A percentile compares a stretch with the other conserved stretches of the same genome.
Evolutionary conservation across 2,113 vertebrate species (phyloP).

Genomic region (Rhabdomys dilectus): DNA sequence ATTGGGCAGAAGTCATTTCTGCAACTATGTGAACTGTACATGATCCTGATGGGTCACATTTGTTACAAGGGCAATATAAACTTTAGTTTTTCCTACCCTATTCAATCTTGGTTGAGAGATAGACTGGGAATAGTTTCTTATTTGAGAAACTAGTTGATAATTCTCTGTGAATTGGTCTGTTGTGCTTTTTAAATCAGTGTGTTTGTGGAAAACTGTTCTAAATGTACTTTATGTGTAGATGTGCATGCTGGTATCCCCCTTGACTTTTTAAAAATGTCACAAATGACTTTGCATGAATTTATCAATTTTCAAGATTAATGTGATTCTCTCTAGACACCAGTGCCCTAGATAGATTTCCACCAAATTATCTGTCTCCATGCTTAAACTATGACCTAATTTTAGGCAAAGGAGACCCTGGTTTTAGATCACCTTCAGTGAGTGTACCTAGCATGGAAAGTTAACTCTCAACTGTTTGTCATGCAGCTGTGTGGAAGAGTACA

Average conservation of each 20-base stretch:
- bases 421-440: conserved; percentile 21
- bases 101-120: conserved; percentile 52
- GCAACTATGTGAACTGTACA: accelerated
- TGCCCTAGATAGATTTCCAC: conserved; percentile 67
- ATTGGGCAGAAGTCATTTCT: background rate
- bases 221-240: conserved; percentile 51
- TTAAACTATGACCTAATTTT: conserved; percentile 70
- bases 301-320: conserved; percentile 77
- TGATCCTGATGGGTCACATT: conserved; percentile 36
- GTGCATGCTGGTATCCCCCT: background rate
- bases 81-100: conserved; percentile 40
- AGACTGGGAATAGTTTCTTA: conserved; percentile 60
- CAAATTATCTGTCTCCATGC: conserved; percentile 50
- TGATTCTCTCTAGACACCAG: conserved; percentile 66
- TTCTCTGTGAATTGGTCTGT: conserved; percentile 65
- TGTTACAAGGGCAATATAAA: conserved; percentile 15
- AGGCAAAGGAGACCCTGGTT: conserved; percentile 42
- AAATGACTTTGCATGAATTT: conserved; percentile 70
- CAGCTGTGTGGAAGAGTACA: conserved; percentile 99
- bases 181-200: conserved; percentile 63
- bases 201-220: conserved; percentile 65
- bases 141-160: conserved; percentile 65
- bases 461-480: background rate
- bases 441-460: background rate
- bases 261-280: conserved; percentile 53